Conservation (phyloP, 2,113 vertebrate genomes). For the Dipodomys stephensi region DNA sequence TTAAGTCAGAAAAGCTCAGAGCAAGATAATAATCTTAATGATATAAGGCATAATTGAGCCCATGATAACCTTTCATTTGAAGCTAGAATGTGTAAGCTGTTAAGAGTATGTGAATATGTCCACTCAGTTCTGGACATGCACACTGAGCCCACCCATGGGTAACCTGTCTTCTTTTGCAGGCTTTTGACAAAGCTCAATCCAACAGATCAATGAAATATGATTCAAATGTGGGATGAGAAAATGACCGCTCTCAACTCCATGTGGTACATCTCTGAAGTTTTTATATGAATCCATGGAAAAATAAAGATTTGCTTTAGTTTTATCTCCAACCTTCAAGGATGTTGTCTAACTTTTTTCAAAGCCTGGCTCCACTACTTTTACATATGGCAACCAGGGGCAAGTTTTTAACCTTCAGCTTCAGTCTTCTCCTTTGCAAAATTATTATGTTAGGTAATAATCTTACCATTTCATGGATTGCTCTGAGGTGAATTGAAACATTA, state of each 20-base stretch:
- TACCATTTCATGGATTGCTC: background rate
- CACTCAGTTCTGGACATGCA: background rate
- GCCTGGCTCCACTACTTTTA: slow-evolving; percentile 5
- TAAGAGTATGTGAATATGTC: background rate
- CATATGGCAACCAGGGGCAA: background rate
- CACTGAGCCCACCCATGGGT: background rate
- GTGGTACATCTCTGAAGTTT: background rate
- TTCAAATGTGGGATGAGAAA: background rate
- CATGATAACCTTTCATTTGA: background rate
- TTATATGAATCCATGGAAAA: background rate
- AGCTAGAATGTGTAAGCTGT: background rate
- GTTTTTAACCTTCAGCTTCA: background rate
- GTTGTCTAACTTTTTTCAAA: background rate
- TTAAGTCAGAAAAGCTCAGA: background rate
- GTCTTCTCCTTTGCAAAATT: background rate
- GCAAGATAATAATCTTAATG: background rate
- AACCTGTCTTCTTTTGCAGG: background rate
- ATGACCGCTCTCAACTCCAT: background rate
- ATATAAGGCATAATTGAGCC: background rate
- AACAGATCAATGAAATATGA: background rate
- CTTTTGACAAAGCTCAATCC: background rate
- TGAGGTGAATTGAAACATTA: slow-evolving; percentile 7
- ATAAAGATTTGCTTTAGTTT: slow-evolving; percentile 4
- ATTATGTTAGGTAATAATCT: background rate
- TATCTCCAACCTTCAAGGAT: background rate